Conservation (phyloP, 2,113 vertebrate genomes). For the Sciurus niger region DNA sequence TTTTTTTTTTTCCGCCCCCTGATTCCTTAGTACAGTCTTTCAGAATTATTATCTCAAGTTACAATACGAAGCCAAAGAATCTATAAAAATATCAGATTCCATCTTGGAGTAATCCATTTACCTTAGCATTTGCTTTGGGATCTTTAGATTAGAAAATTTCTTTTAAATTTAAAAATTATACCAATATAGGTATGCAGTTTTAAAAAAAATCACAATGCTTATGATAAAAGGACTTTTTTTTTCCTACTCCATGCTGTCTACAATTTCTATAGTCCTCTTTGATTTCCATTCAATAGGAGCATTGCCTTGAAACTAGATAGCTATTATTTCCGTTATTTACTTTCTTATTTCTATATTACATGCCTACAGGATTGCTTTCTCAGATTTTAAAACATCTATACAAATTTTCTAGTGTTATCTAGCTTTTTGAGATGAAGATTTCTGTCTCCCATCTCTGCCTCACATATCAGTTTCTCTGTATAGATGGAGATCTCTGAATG, state of each 20-base stretch:
- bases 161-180: neutral
- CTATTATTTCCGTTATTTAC: neutral
- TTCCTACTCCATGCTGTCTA: neutral
- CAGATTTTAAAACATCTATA: neutral
- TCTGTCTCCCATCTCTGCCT: neutral
- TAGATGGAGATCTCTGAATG: neutral
- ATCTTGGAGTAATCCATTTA: neutral
- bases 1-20: neutral
- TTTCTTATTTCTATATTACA: conserved; percentile 3
- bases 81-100: neutral
- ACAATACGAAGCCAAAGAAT: neutral
- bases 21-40: neutral
- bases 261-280: no score
- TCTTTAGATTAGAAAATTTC: neutral
- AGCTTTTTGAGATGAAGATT: neutral
- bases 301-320: neutral
- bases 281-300: neutral
- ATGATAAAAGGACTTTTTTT: neutral
- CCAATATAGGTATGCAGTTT: neutral
- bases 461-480: neutral
- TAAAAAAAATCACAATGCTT: neutral
- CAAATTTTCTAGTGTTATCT: neutral
- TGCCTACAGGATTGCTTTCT: neutral
- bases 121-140: conserved; percentile 9
- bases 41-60: conserved; percentile 22